Evolutionary conservation across 1,140 invertebrate species (phyloP).

Genomic region (Pomacea maculata): DNA sequence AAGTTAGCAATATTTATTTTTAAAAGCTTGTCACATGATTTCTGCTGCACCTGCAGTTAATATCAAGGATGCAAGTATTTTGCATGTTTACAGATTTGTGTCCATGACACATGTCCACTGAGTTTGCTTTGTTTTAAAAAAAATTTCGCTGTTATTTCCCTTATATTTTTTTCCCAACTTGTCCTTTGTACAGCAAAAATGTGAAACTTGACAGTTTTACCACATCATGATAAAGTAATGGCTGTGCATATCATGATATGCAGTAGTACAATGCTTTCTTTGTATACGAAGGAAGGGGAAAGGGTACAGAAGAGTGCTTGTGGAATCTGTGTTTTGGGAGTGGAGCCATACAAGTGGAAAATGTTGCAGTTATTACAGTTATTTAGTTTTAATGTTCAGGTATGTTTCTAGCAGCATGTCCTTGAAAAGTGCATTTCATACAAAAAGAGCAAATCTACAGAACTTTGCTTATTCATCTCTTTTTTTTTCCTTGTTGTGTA

Average conservation of each 20-base stretch:
- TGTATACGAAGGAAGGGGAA: neutral
- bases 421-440: too few relatives aligned
- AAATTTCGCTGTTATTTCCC: too few relatives aligned
- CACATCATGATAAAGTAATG: neutral
- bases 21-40: too few relatives aligned
- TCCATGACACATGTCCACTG: too few relatives aligned
- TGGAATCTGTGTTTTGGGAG: neutral
- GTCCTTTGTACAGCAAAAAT: neutral
- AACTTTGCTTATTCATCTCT: neutral
- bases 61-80: too few relatives aligned
- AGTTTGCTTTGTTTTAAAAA: too few relatives aligned
- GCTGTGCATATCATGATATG: conserved; percentile 9
- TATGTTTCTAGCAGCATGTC: neutral
- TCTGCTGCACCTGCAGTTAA: too few relatives aligned
- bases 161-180: neutral
- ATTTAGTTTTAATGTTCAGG: neutral
- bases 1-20: too few relatives aligned
- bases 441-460: neutral
- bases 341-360: conserved; percentile 7
- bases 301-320: neutral
- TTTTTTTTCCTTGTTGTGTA: too few relatives aligned
- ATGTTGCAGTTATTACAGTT: neutral
- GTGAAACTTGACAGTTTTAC: neutral
- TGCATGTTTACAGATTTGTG: too few relatives aligned
- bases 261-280: neutral